Evolutionary conservation across 2,888 invertebrate genomes (phyloP), one percentile per base, ranked within the genome.

Genomic region (Sepioteuthis lessoniana): DNA sequence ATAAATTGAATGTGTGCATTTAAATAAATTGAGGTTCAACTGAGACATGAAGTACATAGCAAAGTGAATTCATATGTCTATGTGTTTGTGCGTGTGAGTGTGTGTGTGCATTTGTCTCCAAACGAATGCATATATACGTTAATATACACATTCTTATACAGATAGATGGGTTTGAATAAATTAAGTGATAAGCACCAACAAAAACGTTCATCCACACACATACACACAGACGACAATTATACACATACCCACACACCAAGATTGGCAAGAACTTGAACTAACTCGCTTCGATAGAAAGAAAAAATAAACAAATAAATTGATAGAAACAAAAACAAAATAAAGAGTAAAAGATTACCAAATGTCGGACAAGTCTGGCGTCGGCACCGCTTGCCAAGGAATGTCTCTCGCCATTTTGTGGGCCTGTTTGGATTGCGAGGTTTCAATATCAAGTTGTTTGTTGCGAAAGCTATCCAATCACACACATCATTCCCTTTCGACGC

Each of bases 301-400:
- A 76, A 76, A 50, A 50, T 10, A 50, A 50, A 50, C 1, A 21
- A 60, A 19, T 3, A 60, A 28, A 76, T n/a, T 31, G 10, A 76
- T 76, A 76, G 10, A 76, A 8, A 28, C 7, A 60, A 19, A 76
- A 0, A 13, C 0, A n/a, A 76, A 76, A 76, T 25, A 76, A 76
- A 76, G n/a, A 13, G n/a, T 2, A n/a, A n/a, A 13, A 76, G 76
- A 76, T 76, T 76, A n/a, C 76, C 76, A 76, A 76, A 76, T 76
- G 76, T 76, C 76, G 76, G 76, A n/a, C 76, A 76, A n/a, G 76
- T 76, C n/a, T 76, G 76, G 76, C 76, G 76, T 76, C 76, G 76
- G 76, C 76, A n/a, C 16, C 76, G n/a, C 76, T 76, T 76, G 76
- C 76, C 76, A 76, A 76, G 76, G 76, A 76, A 76, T 76, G n/a